A percentile compares a stretch with the other conserved stretches of the same genome.
phyloP scores from a whole-genome alignment of 2,888 invertebrate genomes.

The Agriopis leucophaearia region DNA sequence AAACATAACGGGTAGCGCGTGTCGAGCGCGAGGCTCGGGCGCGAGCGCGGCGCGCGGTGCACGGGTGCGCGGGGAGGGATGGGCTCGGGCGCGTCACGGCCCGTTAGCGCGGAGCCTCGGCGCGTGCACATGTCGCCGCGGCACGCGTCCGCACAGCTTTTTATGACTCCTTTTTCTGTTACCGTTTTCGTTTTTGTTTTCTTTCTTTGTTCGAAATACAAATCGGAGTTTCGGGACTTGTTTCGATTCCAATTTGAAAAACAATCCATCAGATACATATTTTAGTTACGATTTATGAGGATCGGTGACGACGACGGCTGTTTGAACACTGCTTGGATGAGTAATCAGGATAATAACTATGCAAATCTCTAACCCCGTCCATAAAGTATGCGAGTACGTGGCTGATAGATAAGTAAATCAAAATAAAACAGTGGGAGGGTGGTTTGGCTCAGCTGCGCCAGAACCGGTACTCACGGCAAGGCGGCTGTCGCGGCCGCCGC shows the following conservation, averaged over 20 bases:
- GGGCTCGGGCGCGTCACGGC: conserved; percentile 69
- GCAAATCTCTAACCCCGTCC: conserved; percentile 61
- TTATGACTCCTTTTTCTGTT: conserved; percentile 74
- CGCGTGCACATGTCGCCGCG: conserved; percentile 84
- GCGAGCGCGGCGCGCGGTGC: conserved; percentile 30
- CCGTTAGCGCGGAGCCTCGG: conserved; percentile 67
- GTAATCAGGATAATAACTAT: conserved; percentile 58
- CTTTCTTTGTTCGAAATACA: conserved; percentile 78
- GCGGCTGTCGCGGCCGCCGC: conserved; percentile 71
- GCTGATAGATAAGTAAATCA: conserved; percentile 81
- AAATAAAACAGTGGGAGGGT: conserved; percentile 80
- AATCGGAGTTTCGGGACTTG: conserved; percentile 61
- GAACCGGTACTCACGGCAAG: conserved; percentile 75
- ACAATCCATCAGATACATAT: not conserved
- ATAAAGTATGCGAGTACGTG: conserved; percentile 61
- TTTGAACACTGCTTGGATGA: conserved; percentile 42
- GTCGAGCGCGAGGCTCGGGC: conserved; percentile 54
- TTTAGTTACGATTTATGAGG: not conserved
- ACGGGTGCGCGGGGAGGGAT: conserved; percentile 36
- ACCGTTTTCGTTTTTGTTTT: conserved; percentile 77
- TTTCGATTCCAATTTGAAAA: conserved; percentile 37
- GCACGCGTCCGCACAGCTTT: conserved; percentile 83
- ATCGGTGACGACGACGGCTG: conserved; percentile 17
- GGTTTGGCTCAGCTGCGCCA: conserved; percentile 79
- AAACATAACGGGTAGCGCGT: conserved; percentile 77